Conservation (phyloP, 2,888 invertebrate genomes). For the Pegoplata infirma region DNA sequence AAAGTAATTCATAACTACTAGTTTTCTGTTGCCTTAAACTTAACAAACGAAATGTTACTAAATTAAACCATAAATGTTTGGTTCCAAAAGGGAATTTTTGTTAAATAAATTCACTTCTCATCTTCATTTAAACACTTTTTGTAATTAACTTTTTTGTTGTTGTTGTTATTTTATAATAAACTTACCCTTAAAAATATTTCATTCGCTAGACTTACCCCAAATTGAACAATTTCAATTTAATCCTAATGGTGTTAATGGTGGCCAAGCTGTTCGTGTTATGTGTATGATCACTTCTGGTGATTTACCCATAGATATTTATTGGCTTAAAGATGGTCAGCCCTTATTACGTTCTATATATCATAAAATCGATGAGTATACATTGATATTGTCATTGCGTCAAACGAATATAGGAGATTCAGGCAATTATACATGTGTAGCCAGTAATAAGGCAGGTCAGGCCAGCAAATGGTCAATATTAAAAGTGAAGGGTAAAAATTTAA, state of each 20-base stretch:
- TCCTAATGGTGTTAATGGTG: constrained; percentile 79
- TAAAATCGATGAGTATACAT: constrained; percentile 79
- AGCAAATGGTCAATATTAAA: constrained; percentile 80
- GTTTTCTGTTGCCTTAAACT: too few species aligned
- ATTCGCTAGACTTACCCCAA: constrained; percentile 78
- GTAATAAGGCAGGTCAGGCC: constrained; percentile 80
- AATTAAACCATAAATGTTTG: too few species aligned
- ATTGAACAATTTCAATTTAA: constrained; percentile 80
- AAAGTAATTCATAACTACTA: too few species aligned
- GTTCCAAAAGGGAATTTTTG: too few species aligned
- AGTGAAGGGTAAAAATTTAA: constrained; percentile 79
- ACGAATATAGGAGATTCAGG: constrained; percentile 79
- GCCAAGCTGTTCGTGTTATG: constrained; percentile 79
- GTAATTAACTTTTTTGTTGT: constrained; percentile 9
- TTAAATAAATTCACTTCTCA: constrained; percentile 22
- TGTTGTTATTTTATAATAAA: background rate
- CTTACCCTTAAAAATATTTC: background rate
- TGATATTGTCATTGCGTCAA: constrained; percentile 78
- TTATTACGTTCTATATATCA: constrained; percentile 75
- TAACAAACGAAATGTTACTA: too few species aligned
- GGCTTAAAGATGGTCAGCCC: constrained; percentile 79
- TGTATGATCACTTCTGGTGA: constrained; percentile 88
- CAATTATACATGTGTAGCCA: constrained; percentile 81
- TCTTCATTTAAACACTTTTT: background rate
- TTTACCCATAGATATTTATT: constrained; percentile 86